Conservation (phyloP, 2,888 invertebrate genomes). For the Phrixothrix hirtus region DNA sequence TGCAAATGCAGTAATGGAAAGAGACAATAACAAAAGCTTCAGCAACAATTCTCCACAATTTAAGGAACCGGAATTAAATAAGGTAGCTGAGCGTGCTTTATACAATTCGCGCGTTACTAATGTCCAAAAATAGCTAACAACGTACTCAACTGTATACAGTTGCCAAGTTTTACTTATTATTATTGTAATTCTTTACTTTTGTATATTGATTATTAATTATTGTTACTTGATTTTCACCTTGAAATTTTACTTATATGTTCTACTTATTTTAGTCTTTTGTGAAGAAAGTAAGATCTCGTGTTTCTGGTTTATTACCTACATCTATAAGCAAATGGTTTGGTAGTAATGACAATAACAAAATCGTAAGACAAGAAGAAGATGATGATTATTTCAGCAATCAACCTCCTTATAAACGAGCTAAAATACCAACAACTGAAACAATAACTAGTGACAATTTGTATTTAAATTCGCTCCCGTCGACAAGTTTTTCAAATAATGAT, state of each 20-base stretch:
- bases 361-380: constrained; percentile 54
- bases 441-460: constrained; percentile 30
- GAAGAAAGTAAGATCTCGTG: constrained; percentile 67
- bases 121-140: constrained; percentile 47
- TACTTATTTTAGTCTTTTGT: constrained; percentile 67
- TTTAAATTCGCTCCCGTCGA: background rate
- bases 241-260: too few relatives aligned
- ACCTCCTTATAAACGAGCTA: constrained; percentile 58
- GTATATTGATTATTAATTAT: too few relatives aligned
- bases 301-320: constrained; percentile 66
- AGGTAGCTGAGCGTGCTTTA: constrained; percentile 47
- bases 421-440: constrained; percentile 37
- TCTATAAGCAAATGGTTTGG: constrained; percentile 63
- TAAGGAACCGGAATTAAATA: constrained; percentile 45
- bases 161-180: background rate
- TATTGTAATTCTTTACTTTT: constrained; percentile 11
- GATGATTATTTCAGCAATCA: constrained; percentile 54
- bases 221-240: too few relatives aligned
- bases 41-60: constrained; percentile 39
- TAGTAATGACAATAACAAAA: constrained; percentile 38
- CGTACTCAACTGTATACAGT: constrained; percentile 5
- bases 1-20: constrained; percentile 49
- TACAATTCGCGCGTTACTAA: constrained; percentile 51
- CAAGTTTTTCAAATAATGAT: background rate
- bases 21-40: constrained; percentile 45